These are phyloP conservation scores for Malurus elegans DNA, from an alignment of 2,113 vertebrate species.

Conservation along the genomic window DNA sequence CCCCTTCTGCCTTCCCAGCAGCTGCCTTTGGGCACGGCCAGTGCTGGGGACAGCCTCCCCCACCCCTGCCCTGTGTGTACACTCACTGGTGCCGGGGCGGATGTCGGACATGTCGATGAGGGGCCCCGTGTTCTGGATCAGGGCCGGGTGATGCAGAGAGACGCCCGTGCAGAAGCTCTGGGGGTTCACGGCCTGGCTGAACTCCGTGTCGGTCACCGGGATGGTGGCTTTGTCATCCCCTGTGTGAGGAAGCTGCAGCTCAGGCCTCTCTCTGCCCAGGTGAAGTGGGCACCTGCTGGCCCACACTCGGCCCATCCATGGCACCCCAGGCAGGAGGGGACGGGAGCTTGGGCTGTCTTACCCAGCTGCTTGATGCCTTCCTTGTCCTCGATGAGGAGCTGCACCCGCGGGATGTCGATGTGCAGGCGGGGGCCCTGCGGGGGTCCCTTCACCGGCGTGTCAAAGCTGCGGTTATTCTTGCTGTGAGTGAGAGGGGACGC, in stretches of 20 bases:
- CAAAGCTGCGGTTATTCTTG: conserved; percentile 98
- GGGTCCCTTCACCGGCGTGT: conserved; percentile 97
- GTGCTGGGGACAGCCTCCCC: background rate
- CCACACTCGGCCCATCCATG: fast-evolving
- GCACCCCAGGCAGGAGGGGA: fast-evolving
- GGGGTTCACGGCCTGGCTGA: conserved; percentile 95
- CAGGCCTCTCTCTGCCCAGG: background rate
- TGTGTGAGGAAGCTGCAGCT: conserved; percentile 22
- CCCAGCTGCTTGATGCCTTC: conserved; percentile 98
- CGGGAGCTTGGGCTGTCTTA: conserved; percentile 57
- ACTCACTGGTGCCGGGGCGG: conserved; percentile 95
- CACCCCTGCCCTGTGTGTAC: fast-evolving
- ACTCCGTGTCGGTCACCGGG: conserved; percentile 93
- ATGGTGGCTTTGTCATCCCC: conserved; percentile 98
- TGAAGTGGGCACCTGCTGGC: fast-evolving
- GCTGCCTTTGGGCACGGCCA: background rate
- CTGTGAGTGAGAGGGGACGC: conserved; percentile 74
- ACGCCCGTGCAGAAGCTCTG: conserved; percentile 98
- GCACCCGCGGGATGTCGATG: conserved; percentile 96
- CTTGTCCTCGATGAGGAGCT: conserved; percentile 98
- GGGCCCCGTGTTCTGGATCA: conserved; percentile 97
- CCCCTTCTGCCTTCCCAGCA: background rate
- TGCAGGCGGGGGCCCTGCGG: conserved; percentile 96
- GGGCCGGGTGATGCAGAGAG: conserved; percentile 92
- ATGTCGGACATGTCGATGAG: conserved; percentile 99